A percentile compares a stretch with the other conserved stretches of the same genome.
These are phyloP conservation scores for Takifugu flavidus DNA, from an alignment of 2,113 vertebrate genomes.

Conservation along the genomic window DNA sequence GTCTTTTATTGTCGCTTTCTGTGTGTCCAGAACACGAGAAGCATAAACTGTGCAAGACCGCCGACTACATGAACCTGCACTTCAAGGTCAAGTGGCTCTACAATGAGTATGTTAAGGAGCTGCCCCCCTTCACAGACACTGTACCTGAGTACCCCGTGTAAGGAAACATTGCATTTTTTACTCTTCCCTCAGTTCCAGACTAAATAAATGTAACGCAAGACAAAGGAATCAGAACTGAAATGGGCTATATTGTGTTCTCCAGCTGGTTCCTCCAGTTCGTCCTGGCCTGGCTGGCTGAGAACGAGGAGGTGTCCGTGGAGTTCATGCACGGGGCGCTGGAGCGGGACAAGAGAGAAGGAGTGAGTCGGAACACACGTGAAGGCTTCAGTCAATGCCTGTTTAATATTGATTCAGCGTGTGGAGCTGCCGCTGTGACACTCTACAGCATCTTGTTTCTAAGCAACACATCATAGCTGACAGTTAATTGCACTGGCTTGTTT, in stretches of 20 bases:
- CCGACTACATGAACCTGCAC: slow-evolving; percentile 99
- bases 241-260: slow-evolving; percentile 8
- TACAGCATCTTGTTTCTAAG: slow-evolving; percentile 3
- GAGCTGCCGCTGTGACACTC: not conserved
- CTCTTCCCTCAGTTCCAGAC: not conserved
- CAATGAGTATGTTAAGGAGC: slow-evolving; percentile 88
- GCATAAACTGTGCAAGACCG: slow-evolving; percentile 87
- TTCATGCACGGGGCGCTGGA: slow-evolving; percentile 93
- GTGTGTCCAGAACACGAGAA: slow-evolving; percentile 86
- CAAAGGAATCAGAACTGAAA: no score
- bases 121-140: slow-evolving; percentile 78
- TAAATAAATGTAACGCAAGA: no score
- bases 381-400: not conserved
- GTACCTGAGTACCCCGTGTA: slow-evolving; percentile 92
- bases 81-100: slow-evolving; percentile 99
- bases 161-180: slow-evolving; percentile 53
- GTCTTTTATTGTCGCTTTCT: not conserved
- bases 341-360: slow-evolving; percentile 96
- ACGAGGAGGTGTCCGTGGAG: slow-evolving; percentile 95
- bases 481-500: not conserved
- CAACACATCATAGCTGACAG: slow-evolving; percentile 1
- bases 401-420: not conserved
- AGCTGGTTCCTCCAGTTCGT: slow-evolving; percentile 98
- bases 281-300: slow-evolving; percentile 93
- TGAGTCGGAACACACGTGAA: slow-evolving; percentile 59